phyloP scores from a whole-genome alignment of 2,113 vertebrate species.

The Leptobrachium leishanense region DNA sequence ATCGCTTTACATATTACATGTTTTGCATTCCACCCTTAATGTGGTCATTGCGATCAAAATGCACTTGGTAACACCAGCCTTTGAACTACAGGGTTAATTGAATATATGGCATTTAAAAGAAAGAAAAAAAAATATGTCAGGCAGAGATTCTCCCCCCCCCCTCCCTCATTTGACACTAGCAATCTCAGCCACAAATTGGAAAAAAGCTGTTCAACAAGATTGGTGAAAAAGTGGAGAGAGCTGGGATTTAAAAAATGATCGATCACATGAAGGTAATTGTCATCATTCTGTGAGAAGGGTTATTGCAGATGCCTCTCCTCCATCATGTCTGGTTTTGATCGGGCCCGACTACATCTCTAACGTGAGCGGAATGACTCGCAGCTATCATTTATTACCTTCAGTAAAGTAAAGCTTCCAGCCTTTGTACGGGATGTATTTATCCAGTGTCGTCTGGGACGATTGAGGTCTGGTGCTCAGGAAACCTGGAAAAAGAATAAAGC shows the following conservation, averaged over 20 bases:
- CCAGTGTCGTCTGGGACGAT: conserved; percentile 73
- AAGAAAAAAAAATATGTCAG: not conserved
- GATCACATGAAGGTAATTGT: conserved; percentile 3
- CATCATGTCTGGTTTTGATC: not conserved
- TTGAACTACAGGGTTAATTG: not conserved
- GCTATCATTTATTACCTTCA: conserved; percentile 73
- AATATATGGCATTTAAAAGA: not conserved
- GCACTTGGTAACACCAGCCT: no score
- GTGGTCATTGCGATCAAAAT: no score
- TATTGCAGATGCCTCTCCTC: not conserved
- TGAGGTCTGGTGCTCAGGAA: conserved; percentile 54
- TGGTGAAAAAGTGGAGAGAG: conserved; percentile 8
- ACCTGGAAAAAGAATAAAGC: conserved; percentile 31
- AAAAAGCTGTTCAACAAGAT: not conserved
- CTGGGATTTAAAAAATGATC: conserved; percentile 1
- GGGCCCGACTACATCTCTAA: not conserved
- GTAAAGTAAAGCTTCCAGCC: conserved; percentile 95
- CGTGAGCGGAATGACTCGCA: not conserved
- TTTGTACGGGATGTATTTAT: conserved; percentile 80
- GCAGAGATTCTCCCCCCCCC: not conserved
- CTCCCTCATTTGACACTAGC: conserved; percentile 17
- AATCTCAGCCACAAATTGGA: conserved; percentile 22
- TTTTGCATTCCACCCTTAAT: no score
- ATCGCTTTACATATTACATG: no score
- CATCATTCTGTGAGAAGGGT: not conserved